Evolutionary conservation across 2,797 vertebrate genomes (phyloP), one percentile per base, ranked within the genome.

Genomic region (Stomatorhinus walkeri): DNA sequence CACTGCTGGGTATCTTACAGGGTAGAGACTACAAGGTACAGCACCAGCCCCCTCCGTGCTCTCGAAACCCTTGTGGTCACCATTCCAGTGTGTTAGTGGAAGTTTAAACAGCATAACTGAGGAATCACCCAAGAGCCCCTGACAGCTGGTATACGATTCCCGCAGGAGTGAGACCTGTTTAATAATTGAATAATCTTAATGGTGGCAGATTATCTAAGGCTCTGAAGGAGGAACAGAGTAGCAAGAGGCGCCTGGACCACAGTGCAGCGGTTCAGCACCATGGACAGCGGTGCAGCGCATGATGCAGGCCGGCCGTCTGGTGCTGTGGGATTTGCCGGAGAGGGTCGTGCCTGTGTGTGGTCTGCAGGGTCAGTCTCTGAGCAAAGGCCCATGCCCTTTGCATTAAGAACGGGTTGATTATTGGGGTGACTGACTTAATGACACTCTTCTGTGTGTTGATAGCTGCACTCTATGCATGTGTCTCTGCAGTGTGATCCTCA

Each of bases 241-340:
- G 43, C n/a, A 9, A 49, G 83, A 61, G 40, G 40, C 36, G 46
- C 10, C 84, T 22, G 24, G 7, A 4, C 9, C 6, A 19, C 68
- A 7, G 49, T 86, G 48, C 46, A 52, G 36, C 43, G 19, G 12
- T 91, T 93, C 92, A 93, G 91, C 9, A 93, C 90, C 91, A 92
- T 46, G 91, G 92, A 93, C 91, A 93, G 92, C 91, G 88, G 46
- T 87, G 5, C 49, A 24, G 43, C 1, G 36, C 32, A 28, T 54
- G 59, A 79, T 4, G 22, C 48, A 52, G 32, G 40, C 54, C 5
- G 14, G 49, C 85, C 56, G 24, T 2, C 54, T 54, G 83, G 10
- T 14, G 22, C n/a, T 43, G 52, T 61, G 32, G 32, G 0, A 4
- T 19, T 6, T 14, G 54, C 52, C 1, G 36, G 32, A 19, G 19